A percentile compares a stretch with the other conserved stretches of the same genome.
phyloP scores from a whole-genome alignment of 2,888 invertebrate genomes.

The Galeruca laticollis region DNA sequence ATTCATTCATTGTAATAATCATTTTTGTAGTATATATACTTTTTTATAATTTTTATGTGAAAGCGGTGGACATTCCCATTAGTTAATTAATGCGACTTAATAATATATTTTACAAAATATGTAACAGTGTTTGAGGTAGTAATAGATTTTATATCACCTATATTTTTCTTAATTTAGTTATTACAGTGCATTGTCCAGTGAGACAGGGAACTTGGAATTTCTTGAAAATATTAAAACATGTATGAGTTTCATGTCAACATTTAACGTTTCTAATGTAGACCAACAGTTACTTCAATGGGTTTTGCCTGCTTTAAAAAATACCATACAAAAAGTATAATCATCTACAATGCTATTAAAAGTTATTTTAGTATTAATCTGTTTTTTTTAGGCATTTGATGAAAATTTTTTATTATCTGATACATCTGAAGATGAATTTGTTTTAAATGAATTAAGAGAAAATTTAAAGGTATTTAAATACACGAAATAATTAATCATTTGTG shows the following conservation, averaged over 20 bases:
- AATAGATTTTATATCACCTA: too few species aligned
- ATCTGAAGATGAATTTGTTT: slow-evolving; percentile 46
- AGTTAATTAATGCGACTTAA: neutral
- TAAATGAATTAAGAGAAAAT: slow-evolving; percentile 48
- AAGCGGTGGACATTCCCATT: too few species aligned
- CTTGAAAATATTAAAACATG: slow-evolving; percentile 34
- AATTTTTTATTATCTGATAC: slow-evolving; percentile 47
- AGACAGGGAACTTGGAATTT: slow-evolving; percentile 20
- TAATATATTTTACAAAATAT: neutral
- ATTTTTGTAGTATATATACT: too few species aligned
- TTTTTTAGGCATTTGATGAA: slow-evolving; percentile 45
- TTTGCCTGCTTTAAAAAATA: slow-evolving; percentile 38
- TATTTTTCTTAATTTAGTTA: slow-evolving; percentile 28
- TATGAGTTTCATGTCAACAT: slow-evolving; percentile 35
- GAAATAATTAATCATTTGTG: neutral
- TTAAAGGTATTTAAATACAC: slow-evolving; percentile 46
- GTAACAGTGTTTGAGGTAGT: neutral
- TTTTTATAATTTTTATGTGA: too few species aligned
- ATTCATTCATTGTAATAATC: too few species aligned
- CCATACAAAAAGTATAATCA: slow-evolving; percentile 38
- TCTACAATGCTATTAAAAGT: neutral
- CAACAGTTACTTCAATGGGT: slow-evolving; percentile 39
- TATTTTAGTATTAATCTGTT: neutral
- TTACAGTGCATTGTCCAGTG: slow-evolving; percentile 33
- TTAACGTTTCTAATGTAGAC: slow-evolving; percentile 33